Evolutionary conservation across 2,113 vertebrate species (phyloP), one percentile per base, ranked within the genome.

Genomic region (Cricetomys ansorgei): DNA sequence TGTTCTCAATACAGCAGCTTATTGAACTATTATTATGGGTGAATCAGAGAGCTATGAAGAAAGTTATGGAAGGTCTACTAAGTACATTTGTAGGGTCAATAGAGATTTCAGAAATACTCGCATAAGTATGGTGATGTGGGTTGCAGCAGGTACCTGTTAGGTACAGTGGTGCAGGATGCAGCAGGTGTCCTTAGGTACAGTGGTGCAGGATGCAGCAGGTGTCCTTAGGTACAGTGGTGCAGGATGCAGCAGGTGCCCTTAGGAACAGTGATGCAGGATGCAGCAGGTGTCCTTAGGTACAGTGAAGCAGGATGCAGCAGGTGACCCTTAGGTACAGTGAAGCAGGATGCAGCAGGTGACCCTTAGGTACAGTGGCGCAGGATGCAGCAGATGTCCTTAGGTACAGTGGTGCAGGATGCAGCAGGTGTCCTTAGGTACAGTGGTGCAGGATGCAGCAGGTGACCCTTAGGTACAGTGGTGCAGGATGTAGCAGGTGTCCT

Each of bases 101-200:
- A 23, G 27, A n/a, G 23, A 5, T 43, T 13, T 16, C 40, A 69
- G n/a, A 84, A 69, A 79, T n/a, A 13, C 8, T 53, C 21, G 15
- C 21, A 0, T 3, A n/a, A 5, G 13, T 3, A 1, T 7, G 0
- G 19, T 11, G 53, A 45, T 1, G 1, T 59, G 43, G 13, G 16
- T 19, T 1, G 3, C 13, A 48, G 43, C 1, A 59, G 40, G 7
- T 75, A n/a, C n/a, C n/a, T n/a, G n/a, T n/a, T n/a, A n/a, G n/a
- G n/a, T n/a, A n/a, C n/a, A n/a, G n/a, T n/a, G n/a, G n/a, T n/a
- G n/a, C n/a, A 50, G 13, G 16, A 31, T 1, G 3, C 13, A 48
- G 43, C 1, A 59, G 40, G 7, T 75, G 34, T 84, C 55, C n/a
- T n/a, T n/a, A n/a, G n/a, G n/a, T n/a, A n/a, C n/a, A n/a, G n/a